phyloP scores from a whole-genome alignment of 1,140 invertebrate species.

The Gonatopus flavifemur region DNA sequence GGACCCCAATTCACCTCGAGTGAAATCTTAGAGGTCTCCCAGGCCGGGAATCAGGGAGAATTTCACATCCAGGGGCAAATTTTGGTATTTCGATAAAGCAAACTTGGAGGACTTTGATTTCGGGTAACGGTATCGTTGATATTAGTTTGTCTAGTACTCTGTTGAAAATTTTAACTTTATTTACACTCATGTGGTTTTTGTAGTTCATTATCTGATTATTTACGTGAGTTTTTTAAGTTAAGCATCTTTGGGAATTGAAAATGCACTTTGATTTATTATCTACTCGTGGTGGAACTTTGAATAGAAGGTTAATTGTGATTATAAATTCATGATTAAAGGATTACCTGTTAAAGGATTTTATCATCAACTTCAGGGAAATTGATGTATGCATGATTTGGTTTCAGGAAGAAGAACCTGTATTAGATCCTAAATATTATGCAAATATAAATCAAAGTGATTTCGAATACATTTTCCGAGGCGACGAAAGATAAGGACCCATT shows the following conservation, averaged over 20 bases:
- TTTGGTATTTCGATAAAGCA: slow-evolving; percentile 48
- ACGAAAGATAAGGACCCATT: slow-evolving; percentile 65
- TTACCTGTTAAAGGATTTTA: too few relatives aligned
- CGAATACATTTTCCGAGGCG: slow-evolving; percentile 71
- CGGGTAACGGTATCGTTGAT: slow-evolving; percentile 36
- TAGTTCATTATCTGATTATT: slow-evolving; percentile 16
- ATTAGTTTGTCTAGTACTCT: slow-evolving; percentile 31
- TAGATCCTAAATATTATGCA: slow-evolving; percentile 78
- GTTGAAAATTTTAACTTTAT: background rate
- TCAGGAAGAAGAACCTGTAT: slow-evolving; percentile 75
- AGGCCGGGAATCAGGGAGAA: slow-evolving; percentile 43
- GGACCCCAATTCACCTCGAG: slow-evolving; percentile 46
- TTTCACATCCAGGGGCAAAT: slow-evolving; percentile 45
- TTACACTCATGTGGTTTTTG: background rate
- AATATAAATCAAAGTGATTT: slow-evolving; percentile 71
- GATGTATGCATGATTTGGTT: slow-evolving; percentile 3
- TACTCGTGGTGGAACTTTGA: too few relatives aligned
- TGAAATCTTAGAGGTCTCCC: slow-evolving; percentile 36
- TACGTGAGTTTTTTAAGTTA: slow-evolving; percentile 36
- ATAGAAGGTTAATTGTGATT: too few relatives aligned
- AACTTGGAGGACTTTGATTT: slow-evolving; percentile 40
- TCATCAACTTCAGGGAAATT: slow-evolving; percentile 5
- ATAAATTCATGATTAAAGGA: too few relatives aligned
- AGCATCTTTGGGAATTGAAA: too few relatives aligned
- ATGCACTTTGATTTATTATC: too few relatives aligned